phyloP scores from a whole-genome alignment of 2,888 invertebrate genomes.

The Electrophaes corylata region DNA sequence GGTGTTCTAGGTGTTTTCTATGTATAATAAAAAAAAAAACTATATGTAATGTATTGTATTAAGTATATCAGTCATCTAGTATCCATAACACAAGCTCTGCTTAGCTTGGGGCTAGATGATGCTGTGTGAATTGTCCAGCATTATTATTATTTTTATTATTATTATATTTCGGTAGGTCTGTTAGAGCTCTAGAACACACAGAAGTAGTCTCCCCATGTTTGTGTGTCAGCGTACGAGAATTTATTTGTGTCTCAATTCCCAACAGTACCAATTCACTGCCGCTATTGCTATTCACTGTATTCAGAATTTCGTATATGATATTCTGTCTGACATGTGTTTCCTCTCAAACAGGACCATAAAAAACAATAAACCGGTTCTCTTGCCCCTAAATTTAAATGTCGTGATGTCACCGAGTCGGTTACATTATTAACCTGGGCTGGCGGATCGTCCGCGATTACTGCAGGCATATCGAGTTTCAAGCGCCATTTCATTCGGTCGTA shows the following conservation, averaged over 20 bases:
- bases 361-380: conserved; percentile 47
- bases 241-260: not conserved
- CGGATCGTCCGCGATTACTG: conserved; percentile 8
- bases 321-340: conserved; percentile 23
- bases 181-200: not conserved
- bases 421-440: conserved; percentile 38
- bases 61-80: too few species aligned
- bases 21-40: too few species aligned
- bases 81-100: too few species aligned
- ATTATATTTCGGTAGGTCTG: too few species aligned
- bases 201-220: not conserved
- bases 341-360: conserved; percentile 37
- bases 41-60: too few species aligned
- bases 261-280: not conserved
- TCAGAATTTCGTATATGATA: conserved; percentile 17
- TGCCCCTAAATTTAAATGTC: conserved; percentile 45
- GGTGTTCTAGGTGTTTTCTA: too few species aligned
- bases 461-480: not conserved
- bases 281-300: conserved; percentile 8
- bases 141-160: too few species aligned
- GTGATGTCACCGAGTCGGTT: conserved; percentile 53
- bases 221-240: not conserved
- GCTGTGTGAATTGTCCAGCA: too few species aligned
- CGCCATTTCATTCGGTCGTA: conserved; percentile 22
- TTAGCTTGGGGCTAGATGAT: too few species aligned